Percentiles rank a stretch among this genome's conserved stretches.
Conservation (phyloP, 2,888 invertebrate species). For the Calliphora vomitoria region DNA sequence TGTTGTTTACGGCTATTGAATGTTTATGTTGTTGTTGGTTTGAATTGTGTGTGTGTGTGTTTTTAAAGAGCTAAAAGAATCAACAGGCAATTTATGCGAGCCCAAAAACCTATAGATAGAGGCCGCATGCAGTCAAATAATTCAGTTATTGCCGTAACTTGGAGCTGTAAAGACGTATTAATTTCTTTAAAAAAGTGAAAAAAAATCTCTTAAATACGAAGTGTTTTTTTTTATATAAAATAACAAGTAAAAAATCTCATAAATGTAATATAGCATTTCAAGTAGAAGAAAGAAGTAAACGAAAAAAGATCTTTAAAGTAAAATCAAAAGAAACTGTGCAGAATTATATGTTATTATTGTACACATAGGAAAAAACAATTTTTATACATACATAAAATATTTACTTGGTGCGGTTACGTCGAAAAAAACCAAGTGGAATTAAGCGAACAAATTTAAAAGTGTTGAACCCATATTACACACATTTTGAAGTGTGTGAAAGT, state of each 20-base stretch:
- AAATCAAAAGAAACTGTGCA: conserved; percentile 33
- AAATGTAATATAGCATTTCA: conserved; percentile 9
- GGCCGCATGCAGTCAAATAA: conserved; percentile 74
- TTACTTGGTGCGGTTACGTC: neutral
- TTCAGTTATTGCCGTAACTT: conserved; percentile 81
- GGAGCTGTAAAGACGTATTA: conserved; percentile 77
- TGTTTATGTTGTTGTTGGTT: neutral
- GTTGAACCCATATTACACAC: conserved; percentile 19
- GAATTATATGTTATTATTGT: conserved; percentile 17
- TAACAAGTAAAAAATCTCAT: conserved; percentile 10
- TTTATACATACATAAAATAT: neutral
- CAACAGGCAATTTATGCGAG: conserved; percentile 19
- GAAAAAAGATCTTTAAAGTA: conserved; percentile 20
- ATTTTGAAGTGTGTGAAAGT: conserved; percentile 42
- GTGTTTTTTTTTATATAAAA: conserved; percentile 34
- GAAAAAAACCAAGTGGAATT: conserved; percentile 28
- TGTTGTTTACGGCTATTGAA: conserved; percentile 5
- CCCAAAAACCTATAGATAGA: conserved; percentile 79
- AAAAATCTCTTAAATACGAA: conserved; percentile 58
- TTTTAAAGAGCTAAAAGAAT: conserved; percentile 14
- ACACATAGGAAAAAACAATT: conserved; percentile 25
- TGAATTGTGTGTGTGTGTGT: neutral
- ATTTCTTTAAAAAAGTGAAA: conserved; percentile 57
- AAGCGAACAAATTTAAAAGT: conserved; percentile 49
- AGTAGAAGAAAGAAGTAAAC: conserved; percentile 11